Evolutionary conservation across 2,888 invertebrate genomes (phyloP), one percentile per base, ranked within the genome.

Genomic region (Augiades crinisus): DNA sequence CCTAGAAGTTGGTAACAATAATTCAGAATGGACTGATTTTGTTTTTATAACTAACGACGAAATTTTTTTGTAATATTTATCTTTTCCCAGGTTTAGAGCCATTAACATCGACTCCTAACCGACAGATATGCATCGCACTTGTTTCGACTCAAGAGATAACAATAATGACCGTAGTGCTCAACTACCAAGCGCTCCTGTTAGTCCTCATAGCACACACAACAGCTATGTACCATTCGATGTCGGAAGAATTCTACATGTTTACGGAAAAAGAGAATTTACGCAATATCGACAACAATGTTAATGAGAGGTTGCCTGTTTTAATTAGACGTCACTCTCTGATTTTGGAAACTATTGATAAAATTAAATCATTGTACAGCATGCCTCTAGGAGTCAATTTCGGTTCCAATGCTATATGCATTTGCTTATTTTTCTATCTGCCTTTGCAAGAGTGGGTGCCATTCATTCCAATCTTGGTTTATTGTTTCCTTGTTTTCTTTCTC

Each of bases 301-400:
- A 63, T 17, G 56, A 74, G 47, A 65, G 59, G 22, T 56, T 88
- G 0, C 66, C 72, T 0, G 37, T 16, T 2, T 24, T 85, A 2
- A 68, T 82, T 1, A 27, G 54, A 1, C 76, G 84, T 1, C 85
- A 87, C 49, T 52, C 60, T 1, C 45, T 75, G 12, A 69, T 65
- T 1, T 58, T 87, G n/a, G 61, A 64, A 1, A 67, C 73, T 1
- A 66, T 75, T 3, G 58, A 68, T 0, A 72, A 72, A 13, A 51
- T 86, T 0, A 78, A 80, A 49, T 44, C 57, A 2, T 60, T 88
- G 1, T 87, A 82, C 53, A 83, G 80, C 37, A 58, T 75, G 8
- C 75, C 86, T 3, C 63, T 85, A 2, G 88, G 88, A 3, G 70
- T 87, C 0, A 80, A 86, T 45, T 87, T 85, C 43, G 78, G 71